These are phyloP conservation scores for Lampris megalopsis DNA, from an alignment of 2,113 vertebrate species.

Conservation along the genomic window DNA sequence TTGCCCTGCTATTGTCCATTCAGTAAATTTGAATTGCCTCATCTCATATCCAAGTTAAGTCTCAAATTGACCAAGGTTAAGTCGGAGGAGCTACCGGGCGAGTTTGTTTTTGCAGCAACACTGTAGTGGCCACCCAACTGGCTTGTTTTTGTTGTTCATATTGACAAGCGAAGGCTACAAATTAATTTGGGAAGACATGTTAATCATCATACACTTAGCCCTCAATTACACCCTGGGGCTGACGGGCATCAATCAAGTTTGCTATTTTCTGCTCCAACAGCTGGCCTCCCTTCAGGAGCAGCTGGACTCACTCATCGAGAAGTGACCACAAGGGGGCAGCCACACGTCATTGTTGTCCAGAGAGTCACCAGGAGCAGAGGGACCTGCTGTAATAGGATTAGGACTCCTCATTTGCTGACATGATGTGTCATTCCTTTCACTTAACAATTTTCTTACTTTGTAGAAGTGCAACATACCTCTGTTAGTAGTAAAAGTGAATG, in stretches of 20 bases:
- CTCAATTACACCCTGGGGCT: constrained; percentile 65
- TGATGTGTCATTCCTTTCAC: constrained; percentile 58
- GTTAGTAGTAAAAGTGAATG: constrained; percentile 12
- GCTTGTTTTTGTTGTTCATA: constrained; percentile 53
- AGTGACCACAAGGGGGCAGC: constrained; percentile 85
- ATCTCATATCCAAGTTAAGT: constrained; percentile 2
- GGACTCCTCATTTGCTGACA: constrained; percentile 31
- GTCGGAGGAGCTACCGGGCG: constrained; percentile 20
- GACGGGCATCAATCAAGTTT: constrained; percentile 64
- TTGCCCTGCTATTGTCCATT: constrained; percentile 8
- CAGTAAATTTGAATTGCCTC: constrained; percentile 15
- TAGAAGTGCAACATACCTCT: background rate
- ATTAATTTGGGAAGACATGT: constrained; percentile 60
- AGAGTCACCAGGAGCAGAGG: background rate
- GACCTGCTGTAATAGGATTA: background rate
- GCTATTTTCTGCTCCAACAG: constrained; percentile 75
- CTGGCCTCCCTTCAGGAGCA: constrained; percentile 96
- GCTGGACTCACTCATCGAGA: constrained; percentile 94
- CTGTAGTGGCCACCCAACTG: constrained; percentile 25
- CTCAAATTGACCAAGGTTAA: constrained; percentile 32
- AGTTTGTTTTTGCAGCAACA: constrained; percentile 8
- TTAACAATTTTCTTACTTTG: constrained; percentile 20
- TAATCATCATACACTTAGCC: constrained; percentile 75
- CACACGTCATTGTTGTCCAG: constrained; percentile 33
- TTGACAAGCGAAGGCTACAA: constrained; percentile 55